A percentile compares a stretch with the other conserved stretches of the same genome.
Conservation (phyloP, 2,888 invertebrate genomes). For the Megaustenia siamemsis region DNA sequence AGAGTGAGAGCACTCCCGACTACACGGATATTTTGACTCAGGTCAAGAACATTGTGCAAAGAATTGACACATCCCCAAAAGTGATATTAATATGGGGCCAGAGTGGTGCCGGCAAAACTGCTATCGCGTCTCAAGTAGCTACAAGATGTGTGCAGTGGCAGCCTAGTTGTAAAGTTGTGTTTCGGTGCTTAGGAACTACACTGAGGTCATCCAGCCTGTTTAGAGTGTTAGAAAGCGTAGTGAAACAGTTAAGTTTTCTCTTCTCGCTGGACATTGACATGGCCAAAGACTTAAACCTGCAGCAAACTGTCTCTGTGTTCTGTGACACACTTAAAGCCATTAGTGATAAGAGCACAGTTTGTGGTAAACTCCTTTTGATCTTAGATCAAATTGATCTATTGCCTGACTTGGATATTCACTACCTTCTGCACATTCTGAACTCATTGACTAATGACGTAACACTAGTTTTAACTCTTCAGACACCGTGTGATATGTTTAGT, state of each 20-base stretch:
- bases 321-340: conserved; percentile 46
- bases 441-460: conserved; percentile 48
- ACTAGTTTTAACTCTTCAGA: conserved; percentile 51
- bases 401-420: conserved; percentile 48
- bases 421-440: conserved; percentile 53
- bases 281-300: conserved; percentile 47
- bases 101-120: conserved; percentile 55
- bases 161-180: conserved; percentile 52
- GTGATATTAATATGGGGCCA: conserved; percentile 50
- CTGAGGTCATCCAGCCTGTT: conserved; percentile 56
- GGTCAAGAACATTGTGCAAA: background rate
- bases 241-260: conserved; percentile 55
- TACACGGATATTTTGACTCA: conserved; percentile 25
- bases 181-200: conserved; percentile 56
- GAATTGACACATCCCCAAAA: background rate
- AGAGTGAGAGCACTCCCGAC: conserved; percentile 22
- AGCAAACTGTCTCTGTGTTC: conserved; percentile 50
- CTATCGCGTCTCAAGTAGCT: conserved; percentile 54
- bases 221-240: conserved; percentile 56
- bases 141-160: conserved; percentile 36
- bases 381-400: conserved; percentile 56
- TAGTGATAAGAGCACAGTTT: conserved; percentile 34
- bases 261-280: conserved; percentile 48
- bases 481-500: conserved; percentile 32
- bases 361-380: conserved; percentile 53